Evolutionary conservation across 2,797 vertebrate genomes (phyloP).

Genomic region (Pangasius djambal): DNA sequence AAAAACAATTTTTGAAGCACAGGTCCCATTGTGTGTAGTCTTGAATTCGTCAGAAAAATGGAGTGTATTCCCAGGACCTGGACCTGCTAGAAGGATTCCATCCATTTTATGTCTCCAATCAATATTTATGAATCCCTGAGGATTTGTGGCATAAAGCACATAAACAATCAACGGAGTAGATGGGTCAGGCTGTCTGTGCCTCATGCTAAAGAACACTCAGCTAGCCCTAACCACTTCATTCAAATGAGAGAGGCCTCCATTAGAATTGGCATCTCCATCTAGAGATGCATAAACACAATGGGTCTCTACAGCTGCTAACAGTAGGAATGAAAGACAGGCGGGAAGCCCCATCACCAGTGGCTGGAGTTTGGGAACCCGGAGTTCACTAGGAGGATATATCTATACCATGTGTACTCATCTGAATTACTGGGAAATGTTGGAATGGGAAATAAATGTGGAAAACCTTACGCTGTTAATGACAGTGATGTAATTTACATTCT

Average conservation of each 20-base stretch:
- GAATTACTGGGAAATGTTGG: constrained; percentile 6
- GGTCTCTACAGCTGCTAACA: constrained; percentile 44
- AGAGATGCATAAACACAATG: constrained; percentile 46
- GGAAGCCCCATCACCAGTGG: not conserved
- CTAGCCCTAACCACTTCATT: constrained; percentile 56
- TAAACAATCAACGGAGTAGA: constrained; percentile 86
- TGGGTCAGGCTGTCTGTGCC: constrained; percentile 50
- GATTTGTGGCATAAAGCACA: constrained; percentile 90
- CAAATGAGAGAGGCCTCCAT: constrained; percentile 50
- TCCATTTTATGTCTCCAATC: constrained; percentile 95
- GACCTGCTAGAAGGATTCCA: constrained; percentile 93
- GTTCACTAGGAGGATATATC: not conserved
- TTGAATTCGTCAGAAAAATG: constrained; percentile 85
- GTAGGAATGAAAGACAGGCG: constrained; percentile 28
- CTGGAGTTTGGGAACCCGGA: constrained; percentile 12
- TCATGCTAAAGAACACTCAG: constrained; percentile 52
- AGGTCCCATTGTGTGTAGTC: constrained; percentile 88
- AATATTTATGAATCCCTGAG: constrained; percentile 99
- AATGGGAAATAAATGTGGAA: not conserved
- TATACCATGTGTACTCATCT: not conserved
- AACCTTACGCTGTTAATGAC: not conserved
- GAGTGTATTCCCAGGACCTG: constrained; percentile 90
- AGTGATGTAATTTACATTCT: not conserved
- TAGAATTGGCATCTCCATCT: constrained; percentile 46
- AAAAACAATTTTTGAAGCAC: constrained; percentile 81